phyloP scores from a whole-genome alignment of 2,888 invertebrate species.

The Pyrgus malvae region DNA sequence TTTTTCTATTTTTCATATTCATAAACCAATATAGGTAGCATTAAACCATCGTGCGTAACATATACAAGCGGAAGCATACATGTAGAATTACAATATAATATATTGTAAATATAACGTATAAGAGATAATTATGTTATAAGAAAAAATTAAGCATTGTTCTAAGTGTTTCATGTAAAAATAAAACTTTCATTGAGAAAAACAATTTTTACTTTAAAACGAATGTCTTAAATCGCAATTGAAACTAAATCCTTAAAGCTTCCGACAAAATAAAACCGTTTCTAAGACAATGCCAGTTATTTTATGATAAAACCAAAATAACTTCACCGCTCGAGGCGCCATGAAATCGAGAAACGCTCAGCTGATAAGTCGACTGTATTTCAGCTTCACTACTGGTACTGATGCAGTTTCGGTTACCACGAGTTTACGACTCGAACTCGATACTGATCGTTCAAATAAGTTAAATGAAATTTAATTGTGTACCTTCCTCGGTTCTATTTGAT shows the following conservation, averaged over 20 bases:
- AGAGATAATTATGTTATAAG: no score
- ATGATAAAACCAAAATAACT: slow-evolving; percentile 28
- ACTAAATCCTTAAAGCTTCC: not conserved
- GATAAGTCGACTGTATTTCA: slow-evolving; percentile 65
- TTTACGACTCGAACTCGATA: slow-evolving; percentile 25
- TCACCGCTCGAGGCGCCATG: slow-evolving; percentile 36
- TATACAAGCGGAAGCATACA: no score
- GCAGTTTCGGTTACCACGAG: slow-evolving; percentile 45
- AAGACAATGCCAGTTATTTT: slow-evolving; percentile 19
- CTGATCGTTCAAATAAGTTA: no score
- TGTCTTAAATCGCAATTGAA: not conserved
- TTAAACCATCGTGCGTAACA: no score
- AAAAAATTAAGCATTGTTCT: no score
- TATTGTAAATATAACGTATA: no score
- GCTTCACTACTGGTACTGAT: slow-evolving; percentile 41
- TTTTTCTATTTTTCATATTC: no score
- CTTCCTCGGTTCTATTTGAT: no score
- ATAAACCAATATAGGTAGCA: no score
- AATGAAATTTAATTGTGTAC: no score
- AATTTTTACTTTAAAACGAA: not conserved
- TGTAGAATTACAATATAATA: no score
- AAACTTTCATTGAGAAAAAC: not conserved
- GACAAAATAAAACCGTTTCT: not conserved
- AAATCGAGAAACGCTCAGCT: slow-evolving; percentile 52
- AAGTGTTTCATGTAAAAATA: no score